Evolutionary conservation across 2,888 invertebrate genomes (phyloP).

Genomic region (Hyppa rectilinea): DNA sequence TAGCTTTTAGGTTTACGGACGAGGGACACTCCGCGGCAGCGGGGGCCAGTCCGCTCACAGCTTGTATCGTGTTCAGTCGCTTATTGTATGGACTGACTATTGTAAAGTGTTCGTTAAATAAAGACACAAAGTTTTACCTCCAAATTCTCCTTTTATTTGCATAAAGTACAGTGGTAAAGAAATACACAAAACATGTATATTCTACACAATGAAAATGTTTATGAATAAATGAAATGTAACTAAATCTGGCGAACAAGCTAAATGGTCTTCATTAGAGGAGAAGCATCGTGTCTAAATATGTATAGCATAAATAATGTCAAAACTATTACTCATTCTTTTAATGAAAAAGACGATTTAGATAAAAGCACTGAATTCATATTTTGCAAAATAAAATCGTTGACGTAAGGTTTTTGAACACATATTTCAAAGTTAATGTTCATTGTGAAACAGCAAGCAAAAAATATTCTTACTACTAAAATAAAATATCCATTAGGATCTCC

Average conservation of each 20-base stretch:
- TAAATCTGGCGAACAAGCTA: neutral
- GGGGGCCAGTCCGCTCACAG: no score
- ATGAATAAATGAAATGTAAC: neutral
- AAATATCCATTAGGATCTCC: slow-evolving; percentile 57
- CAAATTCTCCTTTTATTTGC: no score
- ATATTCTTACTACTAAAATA: slow-evolving; percentile 50
- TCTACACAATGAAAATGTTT: no score
- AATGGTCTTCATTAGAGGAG: neutral
- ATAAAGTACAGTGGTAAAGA: no score
- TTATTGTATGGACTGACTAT: no score
- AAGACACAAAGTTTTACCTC: no score
- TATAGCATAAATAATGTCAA: neutral
- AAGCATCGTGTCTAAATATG: neutral
- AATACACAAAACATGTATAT: no score
- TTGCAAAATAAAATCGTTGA: slow-evolving; percentile 36
- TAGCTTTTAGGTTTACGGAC: no score
- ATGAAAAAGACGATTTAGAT: slow-evolving; percentile 20
- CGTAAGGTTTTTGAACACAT: slow-evolving; percentile 45
- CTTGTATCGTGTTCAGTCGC: no score
- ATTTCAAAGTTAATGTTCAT: slow-evolving; percentile 52
- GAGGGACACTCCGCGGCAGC: no score
- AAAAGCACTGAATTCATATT: slow-evolving; percentile 36
- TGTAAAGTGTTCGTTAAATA: no score
- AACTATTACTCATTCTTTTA: neutral
- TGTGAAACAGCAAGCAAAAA: slow-evolving; percentile 40